Base-by-base conservation (phyloP, 1,140 invertebrate genomes). In the Microplitis mediator region DNA sequence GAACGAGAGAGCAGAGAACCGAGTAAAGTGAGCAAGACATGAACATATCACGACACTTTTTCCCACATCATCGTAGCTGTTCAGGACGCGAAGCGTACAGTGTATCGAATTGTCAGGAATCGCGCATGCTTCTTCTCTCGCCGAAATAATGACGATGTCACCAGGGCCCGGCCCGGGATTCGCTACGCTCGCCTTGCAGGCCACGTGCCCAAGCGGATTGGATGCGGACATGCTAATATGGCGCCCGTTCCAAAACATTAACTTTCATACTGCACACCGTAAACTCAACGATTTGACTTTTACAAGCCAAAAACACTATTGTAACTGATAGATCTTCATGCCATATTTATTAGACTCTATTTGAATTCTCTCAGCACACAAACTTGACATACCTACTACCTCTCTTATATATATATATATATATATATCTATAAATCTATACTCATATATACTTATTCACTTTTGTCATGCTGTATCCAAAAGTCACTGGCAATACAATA, bases 61-160 rank as follows among this genome's bases (percentile, higher is more conserved):
- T 85, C 85, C 83, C 82, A 84, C 82, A 72, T 72, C 31, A 66
- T 72, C 50, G 35, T 63, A 14, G n/a, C 45, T 63, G 50, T 63
- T 71, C 6, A 35, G n/a, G 35, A 64, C 54, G 45, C 63, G 63
- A 72, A 64, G 32, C 70, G 52, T 72, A 66, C 31, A 72, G 23
- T 72, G 70, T 31, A 72, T 23, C 70, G 64, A 72, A 72, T 72
- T 71, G 62, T 66, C 23, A 34, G 45, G 65, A 67, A 67, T 67
- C 80, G 83, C 81, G 83, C 83, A 85, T 85, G 84, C 84, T 86
- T 85, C 79, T 85, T 84, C 82, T 85, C 80, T 85, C 83, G 84
- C 76, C 81, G 79, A 84, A 87, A 86, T 87, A 85, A 87, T 85
- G 85, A 87, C 84, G 85, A 84, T 84, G 84, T 86, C 84, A 85